phyloP scores from a whole-genome alignment of 2,888 invertebrate species.

The Amblyteles armatorius region DNA sequence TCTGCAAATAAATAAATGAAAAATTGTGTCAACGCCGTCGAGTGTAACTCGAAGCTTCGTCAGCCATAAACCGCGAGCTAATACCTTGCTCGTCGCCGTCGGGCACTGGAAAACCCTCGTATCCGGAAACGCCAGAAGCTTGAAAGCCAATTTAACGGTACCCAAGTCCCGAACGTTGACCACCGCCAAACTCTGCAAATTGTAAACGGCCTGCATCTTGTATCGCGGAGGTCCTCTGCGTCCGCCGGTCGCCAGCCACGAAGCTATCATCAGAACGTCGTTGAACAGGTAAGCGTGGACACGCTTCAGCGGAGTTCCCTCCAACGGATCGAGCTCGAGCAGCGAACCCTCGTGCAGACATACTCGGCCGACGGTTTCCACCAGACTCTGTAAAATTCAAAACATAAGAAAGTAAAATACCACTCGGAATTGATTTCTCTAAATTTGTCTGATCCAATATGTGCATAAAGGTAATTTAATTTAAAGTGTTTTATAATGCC shows the following conservation, averaged over 20 bases:
- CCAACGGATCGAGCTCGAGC: constrained; percentile 94
- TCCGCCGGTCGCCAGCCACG: constrained; percentile 88
- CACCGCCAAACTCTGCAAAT: constrained; percentile 95
- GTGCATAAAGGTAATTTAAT: no score
- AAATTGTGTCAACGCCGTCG: constrained; percentile 67
- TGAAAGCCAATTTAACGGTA: constrained; percentile 96
- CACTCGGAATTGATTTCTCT: background rate
- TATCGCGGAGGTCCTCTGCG: constrained; percentile 92
- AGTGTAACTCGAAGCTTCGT: background rate
- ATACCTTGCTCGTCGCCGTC: constrained; percentile 89
- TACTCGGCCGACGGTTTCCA: constrained; percentile 91
- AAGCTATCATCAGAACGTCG: constrained; percentile 96
- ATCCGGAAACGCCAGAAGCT: constrained; percentile 97
- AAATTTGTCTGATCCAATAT: no score
- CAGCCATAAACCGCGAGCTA: constrained; percentile 27
- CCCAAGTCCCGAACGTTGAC: constrained; percentile 97
- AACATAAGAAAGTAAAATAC: constrained; percentile 1
- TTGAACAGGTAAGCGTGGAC: constrained; percentile 97
- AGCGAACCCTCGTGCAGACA: constrained; percentile 97
- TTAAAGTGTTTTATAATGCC: no score
- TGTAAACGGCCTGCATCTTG: constrained; percentile 93
- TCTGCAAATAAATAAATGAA: constrained; percentile 85
- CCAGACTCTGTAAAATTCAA: constrained; percentile 86
- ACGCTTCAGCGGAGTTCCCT: constrained; percentile 93
- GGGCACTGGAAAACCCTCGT: constrained; percentile 96